Evolutionary conservation across 2,113 vertebrate species (phyloP), one percentile per base, ranked within the genome.

Genomic region (Conger conger): DNA sequence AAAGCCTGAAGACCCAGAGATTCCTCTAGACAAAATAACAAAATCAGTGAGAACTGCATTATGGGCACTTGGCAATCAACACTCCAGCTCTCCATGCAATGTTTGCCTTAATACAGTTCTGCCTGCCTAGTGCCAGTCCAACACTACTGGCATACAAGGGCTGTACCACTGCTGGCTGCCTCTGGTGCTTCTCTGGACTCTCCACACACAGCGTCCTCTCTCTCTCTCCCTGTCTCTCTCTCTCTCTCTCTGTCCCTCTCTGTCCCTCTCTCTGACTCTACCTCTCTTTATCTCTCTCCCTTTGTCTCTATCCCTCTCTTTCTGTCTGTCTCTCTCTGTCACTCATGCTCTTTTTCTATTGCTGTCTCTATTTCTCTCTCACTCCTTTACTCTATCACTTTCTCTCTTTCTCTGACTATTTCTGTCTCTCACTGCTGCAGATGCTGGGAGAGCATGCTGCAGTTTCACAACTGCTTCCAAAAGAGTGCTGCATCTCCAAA

Each of bases 81-180:
- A 90, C 93, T 94, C 94, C 94, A 92, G 94, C 94, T 95, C 94
- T 90, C 93, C 91, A 92, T 93, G 95, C 94, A 94, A 93, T 91
- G 87, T 93, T 95, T 96, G 96, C 96, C 96, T 97, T 97, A 97
- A 85, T 73, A 94, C 93, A 93, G 82, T 80, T 96, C 90, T 94
- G 93, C 88, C 94, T 94, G 92, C 92, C 90, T 89, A 93, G 94
- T 96, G 94, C 94, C 94, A 95, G 94, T 92, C 94, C 91, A 42
- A 90, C 90, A 87, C 92, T 93, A 93, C 94, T 91, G 94, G 92
- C 93, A 91, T 82, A 89, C 87, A 94, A 96, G 95, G 95, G 95
- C 94, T 91, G 90, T 68, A 40, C 85, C 92, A 90, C 78, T 77
- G 93, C 91, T 91, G 92, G 93, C 91, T 90, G 91, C 92, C 93